Evolutionary conservation across 2,888 invertebrate genomes (phyloP).

Genomic region (Homarus gammarus): DNA sequence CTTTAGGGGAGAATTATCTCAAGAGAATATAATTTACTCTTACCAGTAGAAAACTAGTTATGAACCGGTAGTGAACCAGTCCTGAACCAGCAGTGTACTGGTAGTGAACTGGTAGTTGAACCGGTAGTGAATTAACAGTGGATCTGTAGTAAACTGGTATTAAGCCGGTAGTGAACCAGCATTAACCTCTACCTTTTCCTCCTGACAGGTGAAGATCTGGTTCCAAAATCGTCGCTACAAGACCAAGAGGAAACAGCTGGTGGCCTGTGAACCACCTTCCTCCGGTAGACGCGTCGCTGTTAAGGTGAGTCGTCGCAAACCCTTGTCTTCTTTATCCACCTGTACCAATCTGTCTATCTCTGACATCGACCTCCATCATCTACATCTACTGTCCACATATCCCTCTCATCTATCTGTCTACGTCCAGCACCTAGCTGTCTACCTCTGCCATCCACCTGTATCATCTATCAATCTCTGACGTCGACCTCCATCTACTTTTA

Average conservation of each 20-base stretch:
- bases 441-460: too few species aligned
- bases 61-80: neutral
- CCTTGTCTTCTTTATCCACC: neutral
- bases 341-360: neutral
- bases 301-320: constrained; percentile 49
- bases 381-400: too few species aligned
- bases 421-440: too few species aligned
- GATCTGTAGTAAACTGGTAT: neutral
- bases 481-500: too few species aligned
- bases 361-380: neutral
- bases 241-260: constrained; percentile 89
- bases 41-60: neutral
- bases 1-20: too few species aligned
- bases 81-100: neutral
- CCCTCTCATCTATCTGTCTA: too few species aligned
- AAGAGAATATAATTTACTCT: too few species aligned
- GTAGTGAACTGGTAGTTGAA: too few species aligned
- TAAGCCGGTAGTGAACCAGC: neutral
- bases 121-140: too few species aligned
- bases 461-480: too few species aligned
- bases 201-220: constrained; percentile 84
- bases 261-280: constrained; percentile 67
- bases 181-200: neutral
- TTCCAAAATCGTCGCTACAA: constrained; percentile 94
- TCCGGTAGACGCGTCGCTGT: constrained; percentile 74